Evolutionary conservation across 2,113 vertebrate genomes (phyloP).

Genomic region (Arenaria interpres): DNA sequence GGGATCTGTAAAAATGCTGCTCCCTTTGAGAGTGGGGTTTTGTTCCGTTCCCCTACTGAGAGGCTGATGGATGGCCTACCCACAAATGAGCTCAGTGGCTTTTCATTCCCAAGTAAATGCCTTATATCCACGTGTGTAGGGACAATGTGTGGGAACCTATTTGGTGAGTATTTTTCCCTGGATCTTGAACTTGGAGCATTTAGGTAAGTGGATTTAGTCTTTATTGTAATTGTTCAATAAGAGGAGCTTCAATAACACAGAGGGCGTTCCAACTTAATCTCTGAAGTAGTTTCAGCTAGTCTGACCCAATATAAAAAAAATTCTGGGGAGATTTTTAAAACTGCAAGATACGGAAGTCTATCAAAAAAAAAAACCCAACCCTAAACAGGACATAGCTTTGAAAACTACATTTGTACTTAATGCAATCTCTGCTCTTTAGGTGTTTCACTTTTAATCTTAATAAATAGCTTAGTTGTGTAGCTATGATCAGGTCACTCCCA

Average conservation of each 20-base stretch:
- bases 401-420: neutral
- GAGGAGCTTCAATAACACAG: neutral
- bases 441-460: neutral
- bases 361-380: neutral
- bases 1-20: neutral
- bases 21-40: neutral
- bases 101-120: neutral
- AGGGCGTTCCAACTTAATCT: neutral
- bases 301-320: neutral
- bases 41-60: accelerated
- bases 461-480: neutral
- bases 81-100: neutral
- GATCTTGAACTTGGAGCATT: neutral
- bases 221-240: neutral
- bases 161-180: neutral
- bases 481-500: neutral
- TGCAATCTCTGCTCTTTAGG: neutral
- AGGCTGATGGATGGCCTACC: neutral
- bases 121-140: neutral
- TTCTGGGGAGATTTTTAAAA: neutral
- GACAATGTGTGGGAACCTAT: neutral
- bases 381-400: neutral
- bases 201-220: neutral
- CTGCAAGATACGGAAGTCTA: neutral
- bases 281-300: neutral